Percentiles rank a stretch among this genome's conserved stretches.
Evolutionary conservation across 1,140 invertebrate genomes (phyloP).

Genomic region (Tetragnatha versicolor): DNA sequence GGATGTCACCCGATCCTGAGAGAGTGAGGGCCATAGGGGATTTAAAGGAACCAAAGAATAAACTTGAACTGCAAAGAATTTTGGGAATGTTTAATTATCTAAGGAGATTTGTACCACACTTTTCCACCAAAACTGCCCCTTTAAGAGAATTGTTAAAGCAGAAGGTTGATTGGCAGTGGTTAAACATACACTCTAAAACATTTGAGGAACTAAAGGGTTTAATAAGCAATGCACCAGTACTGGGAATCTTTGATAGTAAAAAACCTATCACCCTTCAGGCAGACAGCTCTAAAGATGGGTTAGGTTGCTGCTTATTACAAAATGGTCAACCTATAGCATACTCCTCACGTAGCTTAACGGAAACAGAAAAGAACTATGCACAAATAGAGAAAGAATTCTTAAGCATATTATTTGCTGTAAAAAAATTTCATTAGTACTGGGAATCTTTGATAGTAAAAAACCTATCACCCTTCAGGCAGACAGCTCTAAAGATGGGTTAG

Average conservation of each 20-base stretch:
- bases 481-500: conserved; percentile 29
- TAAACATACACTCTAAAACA: not conserved
- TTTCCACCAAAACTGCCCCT: conserved; percentile 25
- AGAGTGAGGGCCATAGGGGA: conserved; percentile 39
- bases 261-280: too few relatives aligned
- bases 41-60: conserved; percentile 19
- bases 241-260: too few relatives aligned
- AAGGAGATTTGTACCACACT: conserved; percentile 31
- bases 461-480: conserved; percentile 23
- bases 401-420: too few relatives aligned
- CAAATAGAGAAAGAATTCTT: too few relatives aligned
- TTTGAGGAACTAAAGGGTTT: conserved; percentile 10
- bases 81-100: conserved; percentile 40
- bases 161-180: conserved; percentile 8
- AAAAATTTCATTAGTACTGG: too few relatives aligned
- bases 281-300: too few relatives aligned
- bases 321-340: too few relatives aligned
- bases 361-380: too few relatives aligned
- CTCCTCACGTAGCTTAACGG: too few relatives aligned
- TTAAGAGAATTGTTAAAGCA: not conserved
- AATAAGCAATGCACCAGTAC: not conserved
- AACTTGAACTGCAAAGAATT: conserved; percentile 12
- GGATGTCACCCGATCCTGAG: conserved; percentile 12
- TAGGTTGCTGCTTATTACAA: too few relatives aligned
- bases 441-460: conserved; percentile 5